These are phyloP conservation scores for Spialia ferax DNA, from an alignment of 2,888 invertebrate genomes.

Conservation along the genomic window DNA sequence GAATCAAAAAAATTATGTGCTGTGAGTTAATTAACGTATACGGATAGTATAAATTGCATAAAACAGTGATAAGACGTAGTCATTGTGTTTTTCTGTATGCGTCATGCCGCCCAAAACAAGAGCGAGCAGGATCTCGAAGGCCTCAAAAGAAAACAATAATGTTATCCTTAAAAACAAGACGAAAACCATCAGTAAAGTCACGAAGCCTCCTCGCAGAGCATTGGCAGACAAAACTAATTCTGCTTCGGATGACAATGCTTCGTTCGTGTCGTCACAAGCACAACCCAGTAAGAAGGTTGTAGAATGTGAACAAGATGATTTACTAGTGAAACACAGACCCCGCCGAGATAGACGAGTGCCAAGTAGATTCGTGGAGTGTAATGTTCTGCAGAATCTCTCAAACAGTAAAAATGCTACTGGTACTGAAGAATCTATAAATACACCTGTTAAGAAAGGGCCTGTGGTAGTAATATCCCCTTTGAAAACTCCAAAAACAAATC, in stretches of 20 bases:
- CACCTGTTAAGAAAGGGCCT: slow-evolving; percentile 29
- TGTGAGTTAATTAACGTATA: not conserved
- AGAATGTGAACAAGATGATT: slow-evolving; percentile 30
- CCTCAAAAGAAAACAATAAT: slow-evolving; percentile 67
- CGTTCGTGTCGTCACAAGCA: slow-evolving; percentile 39
- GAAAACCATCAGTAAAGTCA: slow-evolving; percentile 50
- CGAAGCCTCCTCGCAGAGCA: slow-evolving; percentile 61
- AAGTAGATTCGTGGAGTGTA: slow-evolving; percentile 60
- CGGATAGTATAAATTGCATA: not conserved
- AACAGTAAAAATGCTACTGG: slow-evolving; percentile 50
- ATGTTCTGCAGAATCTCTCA: slow-evolving; percentile 55
- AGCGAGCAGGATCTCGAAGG: slow-evolving; percentile 59
- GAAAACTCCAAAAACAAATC: slow-evolving; percentile 56
- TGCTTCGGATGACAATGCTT: slow-evolving; percentile 71
- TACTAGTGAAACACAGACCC: slow-evolving; percentile 49
- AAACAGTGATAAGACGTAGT: not conserved
- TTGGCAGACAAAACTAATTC: slow-evolving; percentile 78
- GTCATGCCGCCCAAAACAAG: slow-evolving; percentile 75
- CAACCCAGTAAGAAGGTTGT: slow-evolving; percentile 29
- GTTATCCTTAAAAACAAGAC: slow-evolving; percentile 50
- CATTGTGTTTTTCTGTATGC: slow-evolving; percentile 42
- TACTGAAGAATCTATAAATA: slow-evolving; percentile 1
- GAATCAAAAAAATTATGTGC: not conserved
- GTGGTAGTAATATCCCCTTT: slow-evolving; percentile 49
- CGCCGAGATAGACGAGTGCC: slow-evolving; percentile 67